Evolutionary conservation across 2,113 vertebrate species (phyloP).

Genomic region (Dascyllus trimaculatus): DNA sequence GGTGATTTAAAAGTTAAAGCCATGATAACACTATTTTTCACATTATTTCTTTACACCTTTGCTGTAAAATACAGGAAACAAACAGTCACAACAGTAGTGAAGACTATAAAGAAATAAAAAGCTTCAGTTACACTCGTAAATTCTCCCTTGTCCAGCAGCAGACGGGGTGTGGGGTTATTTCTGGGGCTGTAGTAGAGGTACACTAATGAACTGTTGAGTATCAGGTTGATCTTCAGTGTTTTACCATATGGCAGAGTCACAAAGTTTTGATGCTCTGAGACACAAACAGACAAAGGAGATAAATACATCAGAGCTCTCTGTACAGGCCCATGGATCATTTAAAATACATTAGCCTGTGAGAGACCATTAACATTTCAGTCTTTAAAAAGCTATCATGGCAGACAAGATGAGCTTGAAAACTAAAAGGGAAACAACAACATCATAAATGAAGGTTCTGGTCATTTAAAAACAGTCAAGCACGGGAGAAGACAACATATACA

Average conservation of each 20-base stretch:
- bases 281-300: slow-evolving; percentile 30
- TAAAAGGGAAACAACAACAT: slow-evolving; percentile 11
- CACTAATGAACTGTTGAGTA: slow-evolving; percentile 79
- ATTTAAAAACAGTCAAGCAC: slow-evolving; percentile 8
- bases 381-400: slow-evolving; percentile 63
- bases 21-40: neutral
- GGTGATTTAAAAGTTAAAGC: neutral
- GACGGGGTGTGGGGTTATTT: slow-evolving; percentile 11
- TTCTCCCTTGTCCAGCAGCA: slow-evolving; percentile 79
- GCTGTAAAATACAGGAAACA: neutral
- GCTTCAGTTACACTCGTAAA: slow-evolving; percentile 67
- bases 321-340: slow-evolving; percentile 27
- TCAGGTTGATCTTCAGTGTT: slow-evolving; percentile 82
- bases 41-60: no score
- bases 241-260: slow-evolving; percentile 39
- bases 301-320: slow-evolving; percentile 35
- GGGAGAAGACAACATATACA: neutral
- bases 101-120: neutral
- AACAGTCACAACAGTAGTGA: neutral
- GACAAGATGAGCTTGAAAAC: slow-evolving; percentile 11
- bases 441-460: slow-evolving; percentile 27
- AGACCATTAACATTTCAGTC: slow-evolving; percentile 58
- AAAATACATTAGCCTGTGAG: slow-evolving; percentile 52
- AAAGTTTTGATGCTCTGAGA: slow-evolving; percentile 78
- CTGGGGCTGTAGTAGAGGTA: slow-evolving; percentile 70